Evolutionary conservation across 2,797 vertebrate species (phyloP).

Genomic region (Neosilurus mollespiculum): DNA sequence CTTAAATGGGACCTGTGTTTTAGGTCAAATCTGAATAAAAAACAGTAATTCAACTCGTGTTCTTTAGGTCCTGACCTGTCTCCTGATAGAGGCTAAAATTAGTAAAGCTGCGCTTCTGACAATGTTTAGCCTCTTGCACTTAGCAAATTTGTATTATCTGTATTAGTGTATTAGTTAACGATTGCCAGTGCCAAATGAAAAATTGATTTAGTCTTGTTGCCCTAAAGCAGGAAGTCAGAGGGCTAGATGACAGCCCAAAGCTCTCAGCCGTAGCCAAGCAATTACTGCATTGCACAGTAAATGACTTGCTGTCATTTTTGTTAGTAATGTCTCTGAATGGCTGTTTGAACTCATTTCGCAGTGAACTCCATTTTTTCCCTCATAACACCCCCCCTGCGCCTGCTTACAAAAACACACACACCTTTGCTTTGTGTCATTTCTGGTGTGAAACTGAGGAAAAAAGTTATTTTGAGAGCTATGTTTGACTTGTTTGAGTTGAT

Average conservation of each 20-base stretch:
- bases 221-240: constrained; percentile 32
- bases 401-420: background rate
- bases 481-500: constrained; percentile 19
- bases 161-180: constrained; percentile 10
- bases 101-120: constrained; percentile 1
- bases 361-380: constrained; percentile 5
- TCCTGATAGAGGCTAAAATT: background rate
- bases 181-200: constrained; percentile 15
- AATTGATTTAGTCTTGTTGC: constrained; percentile 41
- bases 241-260: constrained; percentile 45
- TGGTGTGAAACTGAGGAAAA: constrained; percentile 21
- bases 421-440: background rate
- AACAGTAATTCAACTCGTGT: too few species aligned
- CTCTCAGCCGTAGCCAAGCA: constrained; percentile 51
- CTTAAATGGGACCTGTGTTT: background rate
- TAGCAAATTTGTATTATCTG: constrained; percentile 15
- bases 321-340: constrained; percentile 47
- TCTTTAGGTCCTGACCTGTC: background rate
- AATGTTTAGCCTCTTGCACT: constrained; percentile 3
- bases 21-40: background rate
- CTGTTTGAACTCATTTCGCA: constrained; percentile 25
- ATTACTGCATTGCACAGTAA: constrained; percentile 46
- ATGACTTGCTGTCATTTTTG: constrained; percentile 57
- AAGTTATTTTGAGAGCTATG: constrained; percentile 16
- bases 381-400: background rate